A percentile compares a stretch with the other conserved stretches of the same genome.
These are phyloP conservation scores for Lamellibrachia satsuma DNA, from an alignment of 2,888 invertebrate genomes.

Conservation along the genomic window DNA sequence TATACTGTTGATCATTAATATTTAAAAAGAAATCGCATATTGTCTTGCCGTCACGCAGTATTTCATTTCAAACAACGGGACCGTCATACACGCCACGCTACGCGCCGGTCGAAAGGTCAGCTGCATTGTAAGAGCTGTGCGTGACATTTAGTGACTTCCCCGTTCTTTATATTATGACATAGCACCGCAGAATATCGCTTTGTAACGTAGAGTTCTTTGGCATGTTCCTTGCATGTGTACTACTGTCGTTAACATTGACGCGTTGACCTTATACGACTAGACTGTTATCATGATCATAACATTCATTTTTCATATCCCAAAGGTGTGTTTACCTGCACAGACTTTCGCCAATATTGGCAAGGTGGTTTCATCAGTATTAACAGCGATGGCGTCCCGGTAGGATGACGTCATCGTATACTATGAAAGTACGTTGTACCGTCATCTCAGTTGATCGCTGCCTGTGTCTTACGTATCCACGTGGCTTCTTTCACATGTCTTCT, in stretches of 20 bases:
- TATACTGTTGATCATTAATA: conserved; percentile 17
- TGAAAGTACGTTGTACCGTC: too few species aligned
- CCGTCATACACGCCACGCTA: neutral
- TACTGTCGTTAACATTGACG: neutral
- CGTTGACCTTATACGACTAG: neutral
- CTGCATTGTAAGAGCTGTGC: neutral
- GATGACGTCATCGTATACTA: too few species aligned
- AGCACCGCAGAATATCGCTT: neutral
- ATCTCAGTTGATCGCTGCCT: too few species aligned
- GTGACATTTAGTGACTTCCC: conserved; percentile 2
- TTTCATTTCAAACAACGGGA: neutral
- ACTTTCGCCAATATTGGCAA: too few species aligned
- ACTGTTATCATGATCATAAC: too few species aligned
- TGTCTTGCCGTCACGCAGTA: neutral
- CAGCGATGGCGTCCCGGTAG: too few species aligned
- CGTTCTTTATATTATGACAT: neutral
- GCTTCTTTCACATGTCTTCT: too few species aligned
- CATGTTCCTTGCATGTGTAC: neutral
- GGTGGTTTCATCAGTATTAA: too few species aligned
- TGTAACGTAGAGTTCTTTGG: neutral
- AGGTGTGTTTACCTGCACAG: too few species aligned
- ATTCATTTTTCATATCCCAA: too few species aligned
- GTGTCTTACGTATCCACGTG: too few species aligned
- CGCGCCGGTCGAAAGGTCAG: neutral
- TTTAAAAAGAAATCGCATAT: conserved; percentile 6